Conservation (phyloP, 2,888 invertebrate species). For the Sesamia inferens region DNA sequence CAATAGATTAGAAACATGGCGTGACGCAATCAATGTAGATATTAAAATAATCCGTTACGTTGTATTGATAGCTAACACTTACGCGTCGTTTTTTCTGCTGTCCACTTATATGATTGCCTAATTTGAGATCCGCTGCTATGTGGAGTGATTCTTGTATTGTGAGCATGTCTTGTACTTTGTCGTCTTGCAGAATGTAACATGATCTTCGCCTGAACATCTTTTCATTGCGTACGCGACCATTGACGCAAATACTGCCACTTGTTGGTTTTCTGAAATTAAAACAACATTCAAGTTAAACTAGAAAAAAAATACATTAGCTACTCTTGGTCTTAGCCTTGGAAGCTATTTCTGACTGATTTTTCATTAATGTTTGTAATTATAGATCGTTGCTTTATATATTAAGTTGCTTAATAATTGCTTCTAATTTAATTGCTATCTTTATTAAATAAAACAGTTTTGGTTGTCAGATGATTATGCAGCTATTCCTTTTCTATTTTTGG, state of each 20-base stretch:
- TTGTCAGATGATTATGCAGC: neutral
- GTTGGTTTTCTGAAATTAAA: conserved; percentile 80
- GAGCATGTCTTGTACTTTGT: conserved; percentile 94
- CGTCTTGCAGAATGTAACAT: conserved; percentile 97
- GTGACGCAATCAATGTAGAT: conserved; percentile 29
- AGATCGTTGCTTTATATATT: neutral
- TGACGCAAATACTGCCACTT: conserved; percentile 93
- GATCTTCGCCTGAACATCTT: conserved; percentile 93
- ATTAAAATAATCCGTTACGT: conserved; percentile 29
- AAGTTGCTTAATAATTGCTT: neutral
- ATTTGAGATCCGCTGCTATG: conserved; percentile 96
- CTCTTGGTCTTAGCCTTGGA: neutral
- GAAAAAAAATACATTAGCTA: neutral
- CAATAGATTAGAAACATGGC: conserved; percentile 37
- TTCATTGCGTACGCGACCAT: conserved; percentile 92
- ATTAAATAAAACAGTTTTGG: neutral
- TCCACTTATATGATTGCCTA: conserved; percentile 91
- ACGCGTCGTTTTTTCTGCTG: conserved; percentile 92
- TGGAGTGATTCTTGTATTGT: conserved; percentile 96
- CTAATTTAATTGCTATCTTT: neutral
- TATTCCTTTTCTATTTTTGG: neutral
- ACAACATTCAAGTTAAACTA: conserved; percentile 7
- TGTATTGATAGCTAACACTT: conserved; percentile 64
- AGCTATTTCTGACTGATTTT: neutral
- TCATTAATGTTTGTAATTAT: neutral